Base-by-base conservation (phyloP, 2,797 vertebrate genomes). In the Spinus pinus region DNA sequence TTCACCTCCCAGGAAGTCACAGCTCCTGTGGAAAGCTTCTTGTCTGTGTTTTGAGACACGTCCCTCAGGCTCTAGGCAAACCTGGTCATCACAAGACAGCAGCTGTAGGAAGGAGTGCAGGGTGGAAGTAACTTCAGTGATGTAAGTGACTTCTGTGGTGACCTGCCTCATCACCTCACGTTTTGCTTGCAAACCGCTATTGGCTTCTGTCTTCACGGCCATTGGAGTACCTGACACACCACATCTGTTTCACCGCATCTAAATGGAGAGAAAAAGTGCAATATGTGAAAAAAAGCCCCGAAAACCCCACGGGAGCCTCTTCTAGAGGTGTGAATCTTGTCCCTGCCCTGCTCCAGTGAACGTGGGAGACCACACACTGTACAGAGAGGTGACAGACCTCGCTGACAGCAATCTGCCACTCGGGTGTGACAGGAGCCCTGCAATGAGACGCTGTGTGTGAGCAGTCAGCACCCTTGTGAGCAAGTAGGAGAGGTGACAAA, bases 401-500 rank as follows among this genome's bases (percentile, higher is more conserved):
- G 0, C 21, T 39, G 67, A 31, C 54, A 82, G 44, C 31, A n/a
- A 24, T n/a, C 70, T 75, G 44, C 28, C 67, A 50, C 1, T 46
- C 42, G 35, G 1, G 1, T 25, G 30, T 60, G 79, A 57, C 60
- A 80, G 64, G 51, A 66, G 13, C 42, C 49, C 66, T 3, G 4
- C 27, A 66, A 80, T 1, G 39, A 54, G 31, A 46, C 7, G 0
- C 22, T 13, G 33, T 0, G 0, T 66, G 50, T 1, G 10, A 82
- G 37, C 41, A 77, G 27, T 25, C 46, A 71, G 67, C 7, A 41
- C 15, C 10, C 14, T 2, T 2, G 14, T 17, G 57, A 84, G 46
- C 21, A 70, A 79, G 35, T 1, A 49, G 24, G 28, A 77, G 58
- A 66, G 44, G 28, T 0, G 3, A 39, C 37, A 39, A 28, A 0